Percentiles rank a stretch among this genome's conserved stretches.
phyloP scores from a whole-genome alignment of 2,113 vertebrate species.

The Stegastes partitus region DNA sequence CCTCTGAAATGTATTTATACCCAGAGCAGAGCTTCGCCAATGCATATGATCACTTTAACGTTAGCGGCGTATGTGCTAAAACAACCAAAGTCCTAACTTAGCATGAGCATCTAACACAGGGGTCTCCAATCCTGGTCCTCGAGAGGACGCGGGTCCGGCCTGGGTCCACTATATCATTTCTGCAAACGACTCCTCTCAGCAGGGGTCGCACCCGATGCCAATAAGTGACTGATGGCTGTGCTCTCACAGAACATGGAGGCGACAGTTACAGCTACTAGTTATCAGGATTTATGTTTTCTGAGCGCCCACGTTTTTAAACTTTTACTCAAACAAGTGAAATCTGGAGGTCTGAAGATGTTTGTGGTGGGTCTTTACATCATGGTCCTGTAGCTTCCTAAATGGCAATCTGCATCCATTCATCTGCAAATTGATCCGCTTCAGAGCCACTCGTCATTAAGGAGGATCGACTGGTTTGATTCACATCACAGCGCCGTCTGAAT shows the following conservation, averaged over 20 bases:
- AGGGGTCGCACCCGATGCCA: too few species aligned
- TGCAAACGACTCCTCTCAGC: too few species aligned
- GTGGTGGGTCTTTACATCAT: not conserved
- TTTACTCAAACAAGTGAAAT: not conserved
- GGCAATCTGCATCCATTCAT: not conserved
- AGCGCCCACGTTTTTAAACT: too few species aligned
- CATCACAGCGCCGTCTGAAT: not conserved
- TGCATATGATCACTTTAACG: too few species aligned
- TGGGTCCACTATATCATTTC: too few species aligned
- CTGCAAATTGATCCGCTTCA: not conserved
- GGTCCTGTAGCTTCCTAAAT: not conserved
- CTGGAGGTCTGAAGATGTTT: not conserved
- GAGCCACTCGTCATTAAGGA: not conserved
- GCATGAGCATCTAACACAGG: too few species aligned
- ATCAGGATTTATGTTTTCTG: not conserved
- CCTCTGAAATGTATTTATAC: too few species aligned
- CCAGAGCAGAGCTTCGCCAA: too few species aligned
- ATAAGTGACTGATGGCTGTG: not conserved
- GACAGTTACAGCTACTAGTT: not conserved
- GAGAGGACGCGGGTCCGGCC: too few species aligned
- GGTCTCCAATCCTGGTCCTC: too few species aligned
- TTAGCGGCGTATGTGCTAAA: too few species aligned
- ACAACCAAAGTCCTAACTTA: too few species aligned
- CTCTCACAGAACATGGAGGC: not conserved
- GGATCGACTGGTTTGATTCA: not conserved